Evolutionary conservation across 2,888 invertebrate species (phyloP).

Genomic region (Trichacis sp.): DNA sequence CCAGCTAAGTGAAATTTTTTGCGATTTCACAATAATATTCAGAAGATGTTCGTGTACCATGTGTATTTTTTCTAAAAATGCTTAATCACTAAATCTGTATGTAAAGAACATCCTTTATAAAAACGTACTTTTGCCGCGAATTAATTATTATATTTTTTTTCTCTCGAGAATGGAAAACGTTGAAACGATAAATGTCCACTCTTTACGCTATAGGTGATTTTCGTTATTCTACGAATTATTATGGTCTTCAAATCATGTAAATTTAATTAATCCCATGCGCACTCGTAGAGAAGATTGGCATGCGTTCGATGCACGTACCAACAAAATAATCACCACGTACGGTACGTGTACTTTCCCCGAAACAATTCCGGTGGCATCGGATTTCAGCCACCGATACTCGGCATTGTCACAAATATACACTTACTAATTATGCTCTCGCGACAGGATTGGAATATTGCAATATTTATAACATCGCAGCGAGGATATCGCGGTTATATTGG

Average conservation of each 20-base stretch:
- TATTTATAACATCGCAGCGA: too few relatives aligned
- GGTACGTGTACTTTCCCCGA: conserved; percentile 1
- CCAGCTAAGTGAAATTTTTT: too few relatives aligned
- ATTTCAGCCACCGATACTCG: not conserved
- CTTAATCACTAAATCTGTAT: too few relatives aligned
- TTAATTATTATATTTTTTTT: too few relatives aligned
- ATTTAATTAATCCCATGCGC: not conserved
- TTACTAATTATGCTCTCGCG: conserved; percentile 13
- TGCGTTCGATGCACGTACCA: conserved; percentile 26
- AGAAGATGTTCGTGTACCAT: too few relatives aligned
- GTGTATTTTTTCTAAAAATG: too few relatives aligned
- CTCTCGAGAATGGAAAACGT: too few relatives aligned
- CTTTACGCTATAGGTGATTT: not conserved
- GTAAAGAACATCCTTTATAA: too few relatives aligned
- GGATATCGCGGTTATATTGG: too few relatives aligned
- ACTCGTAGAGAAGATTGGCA: conserved; percentile 1
- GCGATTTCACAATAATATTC: too few relatives aligned
- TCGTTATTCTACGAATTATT: not conserved
- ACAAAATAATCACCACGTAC: conserved; percentile 11
- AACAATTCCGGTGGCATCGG: not conserved
- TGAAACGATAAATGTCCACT: not conserved
- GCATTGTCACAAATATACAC: not conserved
- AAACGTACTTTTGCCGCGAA: too few relatives aligned
- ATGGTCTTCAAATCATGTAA: not conserved
- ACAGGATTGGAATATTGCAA: not conserved